Evolutionary conservation across 2,113 vertebrate genomes (phyloP), one percentile per base, ranked within the genome.

Genomic region (Colistium nudipinnis): DNA sequence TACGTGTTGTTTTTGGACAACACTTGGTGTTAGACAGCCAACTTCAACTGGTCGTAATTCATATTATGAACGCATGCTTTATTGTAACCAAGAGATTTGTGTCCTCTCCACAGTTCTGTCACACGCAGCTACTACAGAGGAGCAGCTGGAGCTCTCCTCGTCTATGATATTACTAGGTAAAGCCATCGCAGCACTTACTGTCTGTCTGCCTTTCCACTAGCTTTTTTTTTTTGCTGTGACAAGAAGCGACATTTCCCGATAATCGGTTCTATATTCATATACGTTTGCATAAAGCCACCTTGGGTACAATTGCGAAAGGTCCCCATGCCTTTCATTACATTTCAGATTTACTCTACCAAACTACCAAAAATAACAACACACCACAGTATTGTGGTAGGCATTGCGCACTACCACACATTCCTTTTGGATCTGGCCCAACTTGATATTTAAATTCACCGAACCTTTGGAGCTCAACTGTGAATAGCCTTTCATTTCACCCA

Each of bases 91-190:
- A 17, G 14, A 5, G 53, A 43, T 49, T 22, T 61, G 19, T 41
- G 0, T 61, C 51, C 4, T 70, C 30, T 73, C 31, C 10, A 3
- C 76, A 97, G 96, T 61, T 98, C 96, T 2, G 96, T 98, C 57
- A 98, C 96, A 0, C 94, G 96, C 53, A 98, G 96, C 89, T 98
- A 98, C 78, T 98, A 98, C 76, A 90, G 96, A 74, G 96, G 96
- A 47, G 96, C 96, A 0, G 96, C 96, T 0, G 96, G 96, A 61
- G 95, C 96, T 0, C 92, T 98, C 57, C 89, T 97, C 7, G 96
- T 96, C 27, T 98, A 98, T 10, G 96, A 98, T 84, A 97, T 98
- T 61, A 97, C 96, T 73, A 97, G 96, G 95, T 96, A 87, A 70
- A 80, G 48, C 33, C 6, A 19, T 56, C 25, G 0, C 33, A 27